These are phyloP conservation scores for Glossosoma conforme DNA, from an alignment of 1,140 invertebrate species.

Conservation along the genomic window DNA sequence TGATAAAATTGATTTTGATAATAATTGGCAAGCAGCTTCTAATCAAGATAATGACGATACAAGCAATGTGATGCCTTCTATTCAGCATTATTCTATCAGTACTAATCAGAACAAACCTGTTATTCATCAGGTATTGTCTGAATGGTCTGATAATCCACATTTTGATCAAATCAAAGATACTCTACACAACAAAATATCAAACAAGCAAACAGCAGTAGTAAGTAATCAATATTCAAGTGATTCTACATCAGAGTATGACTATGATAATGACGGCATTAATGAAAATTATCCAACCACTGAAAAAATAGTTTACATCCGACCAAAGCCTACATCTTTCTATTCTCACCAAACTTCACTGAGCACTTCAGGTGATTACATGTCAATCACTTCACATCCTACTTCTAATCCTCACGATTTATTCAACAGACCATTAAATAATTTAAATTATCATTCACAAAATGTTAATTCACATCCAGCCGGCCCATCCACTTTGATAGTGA, in stretches of 20 bases:
- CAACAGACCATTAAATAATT: slow-evolving; percentile 7
- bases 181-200: too few relatives aligned
- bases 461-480: slow-evolving; percentile 1
- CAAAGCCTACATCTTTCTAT: slow-evolving; percentile 6
- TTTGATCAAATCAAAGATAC: too few relatives aligned
- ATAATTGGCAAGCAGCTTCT: neutral
- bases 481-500: slow-evolving; percentile 8
- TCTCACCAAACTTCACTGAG: neutral
- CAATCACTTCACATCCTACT: slow-evolving; percentile 2
- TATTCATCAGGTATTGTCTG: slow-evolving; percentile 21
- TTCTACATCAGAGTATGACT: too few relatives aligned
- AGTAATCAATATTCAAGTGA: too few relatives aligned
- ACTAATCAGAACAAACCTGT: slow-evolving; percentile 18
- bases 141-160: slow-evolving; percentile 24
- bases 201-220: too few relatives aligned
- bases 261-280: too few relatives aligned
- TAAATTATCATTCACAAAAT: slow-evolving; percentile 1
- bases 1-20: too few relatives aligned
- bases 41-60: neutral
- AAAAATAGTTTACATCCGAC: slow-evolving; percentile 15
- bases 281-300: too few relatives aligned
- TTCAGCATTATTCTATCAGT: slow-evolving; percentile 7
- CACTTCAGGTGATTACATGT: slow-evolving; percentile 4
- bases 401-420: slow-evolving; percentile 13
- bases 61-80: neutral